Percentiles rank a stretch among this genome's conserved stretches.
Conservation (phyloP, 2,113 vertebrate genomes). For the Anarrhichthys ocellatus region DNA sequence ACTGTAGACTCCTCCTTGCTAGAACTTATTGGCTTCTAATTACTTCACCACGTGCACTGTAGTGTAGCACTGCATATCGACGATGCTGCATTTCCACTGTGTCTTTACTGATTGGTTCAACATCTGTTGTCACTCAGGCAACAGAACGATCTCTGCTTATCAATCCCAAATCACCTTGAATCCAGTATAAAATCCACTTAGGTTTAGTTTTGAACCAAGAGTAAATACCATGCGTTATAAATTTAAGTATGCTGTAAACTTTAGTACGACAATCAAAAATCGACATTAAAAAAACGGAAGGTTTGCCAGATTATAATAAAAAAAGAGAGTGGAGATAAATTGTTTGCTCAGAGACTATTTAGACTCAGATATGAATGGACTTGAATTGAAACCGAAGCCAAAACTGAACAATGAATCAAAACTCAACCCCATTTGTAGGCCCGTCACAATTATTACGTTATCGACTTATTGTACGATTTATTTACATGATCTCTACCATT, state of each 20-base stretch:
- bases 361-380: neutral
- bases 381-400: neutral
- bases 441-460: neutral
- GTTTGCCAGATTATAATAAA: neutral
- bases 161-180: neutral
- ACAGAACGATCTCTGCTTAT: neutral
- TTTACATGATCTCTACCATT: no score
- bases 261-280: neutral
- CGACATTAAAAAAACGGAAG: neutral
- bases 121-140: neutral
- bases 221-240: neutral
- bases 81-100: neutral
- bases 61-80: neutral
- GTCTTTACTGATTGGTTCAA: neutral
- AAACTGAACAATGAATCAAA: neutral
- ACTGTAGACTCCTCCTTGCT: constrained; percentile 34
- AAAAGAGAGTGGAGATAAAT: neutral
- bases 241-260: neutral
- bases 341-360: neutral
- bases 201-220: neutral
- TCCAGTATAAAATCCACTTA: neutral
- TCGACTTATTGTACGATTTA: no score
- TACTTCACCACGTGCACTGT: constrained; percentile 23
- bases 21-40: constrained; percentile 56
- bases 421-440: no score